Evolutionary conservation across 2,797 vertebrate genomes (phyloP), one percentile per base, ranked within the genome.

Genomic region (Sebastes kiyomatsui): DNA sequence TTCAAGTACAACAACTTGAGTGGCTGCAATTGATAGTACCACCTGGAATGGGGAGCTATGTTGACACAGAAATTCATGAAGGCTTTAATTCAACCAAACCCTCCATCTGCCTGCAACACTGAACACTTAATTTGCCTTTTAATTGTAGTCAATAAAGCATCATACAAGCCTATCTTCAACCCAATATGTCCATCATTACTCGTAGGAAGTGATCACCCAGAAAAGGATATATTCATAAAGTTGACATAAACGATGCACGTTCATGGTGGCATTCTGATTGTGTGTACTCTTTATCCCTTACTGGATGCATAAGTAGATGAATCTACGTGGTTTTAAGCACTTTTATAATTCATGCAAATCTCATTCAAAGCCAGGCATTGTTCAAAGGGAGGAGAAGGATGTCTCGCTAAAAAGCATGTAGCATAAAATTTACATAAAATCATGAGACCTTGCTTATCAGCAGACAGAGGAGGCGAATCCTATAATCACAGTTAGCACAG

Each of bases 301-400:
- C 18, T 64, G n/a, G 42, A 23, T 67, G 46, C 66, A 72, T 68
- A 67, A 78, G 38, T n/a, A 67, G 27, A 54, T 10, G n/a, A 52
- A 79, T 79, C 10, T 22, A 33, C 49, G 35, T 32, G 81, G 62
- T 83, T 49, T 79, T 27, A 64, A 69, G 73, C 60, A 62, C 58
- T 80, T 87, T 71, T 72, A 84, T 79, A 80, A 88, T 86, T 82
- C 49, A 86, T 74, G 42, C 12, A n/a, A 59, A 83, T 28, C 77
- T 78, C 80, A 81, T 66, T 84, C 46, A 82, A 75, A 80, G 38
- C 42, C 33, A 73, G 55, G 64, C 56, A 56, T 27, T 85, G 64
- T 72, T 74, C 16, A 72, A 67, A 46, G 13, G 7, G 62, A 69
- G 55, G 30, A 59, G n/a, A 71, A 60, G 33, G 54, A 49, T 22